Evolutionary conservation across 2,888 invertebrate genomes (phyloP).

Genomic region (Aspidiotus rigidus): DNA sequence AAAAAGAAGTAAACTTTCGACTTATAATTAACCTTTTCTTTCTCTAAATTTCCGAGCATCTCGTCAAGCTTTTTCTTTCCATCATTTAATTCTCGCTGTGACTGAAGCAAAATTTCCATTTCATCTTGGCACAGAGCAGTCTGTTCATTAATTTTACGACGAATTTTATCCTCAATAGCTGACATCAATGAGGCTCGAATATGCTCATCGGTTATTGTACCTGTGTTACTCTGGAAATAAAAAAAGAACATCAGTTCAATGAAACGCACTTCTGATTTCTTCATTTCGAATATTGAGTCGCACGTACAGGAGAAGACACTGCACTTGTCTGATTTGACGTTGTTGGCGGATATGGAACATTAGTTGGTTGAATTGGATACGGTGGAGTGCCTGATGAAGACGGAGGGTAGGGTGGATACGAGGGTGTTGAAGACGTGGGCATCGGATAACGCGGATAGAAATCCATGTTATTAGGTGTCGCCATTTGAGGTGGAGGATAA

Average conservation of each 20-base stretch:
- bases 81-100: conserved; percentile 74
- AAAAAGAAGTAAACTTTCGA: too few relatives aligned
- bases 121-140: conserved; percentile 86
- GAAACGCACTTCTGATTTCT: too few relatives aligned
- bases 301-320: conserved; percentile 18
- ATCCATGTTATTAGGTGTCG: too few relatives aligned
- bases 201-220: conserved; percentile 91
- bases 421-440: conserved; percentile 37
- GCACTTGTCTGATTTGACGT: conserved; percentile 40
- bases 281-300: too few relatives aligned
- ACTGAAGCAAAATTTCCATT: conserved; percentile 75
- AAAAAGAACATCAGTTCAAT: too few relatives aligned
- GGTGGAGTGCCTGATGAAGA: conserved; percentile 42
- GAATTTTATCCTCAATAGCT: conserved; percentile 89
- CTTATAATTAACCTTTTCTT: conserved; percentile 51
- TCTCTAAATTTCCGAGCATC: conserved; percentile 64
- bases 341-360: conserved; percentile 23
- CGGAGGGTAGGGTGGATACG: conserved; percentile 42
- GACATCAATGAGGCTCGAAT: conserved; percentile 86
- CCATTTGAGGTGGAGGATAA: too few relatives aligned
- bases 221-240: conserved; percentile 46
- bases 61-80: conserved; percentile 74
- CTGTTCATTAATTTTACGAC: conserved; percentile 76
- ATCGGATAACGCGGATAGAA: conserved; percentile 23
- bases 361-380: conserved; percentile 46